Conservation (phyloP, 2,797 vertebrate species). For the Euthynnus affinis region DNA sequence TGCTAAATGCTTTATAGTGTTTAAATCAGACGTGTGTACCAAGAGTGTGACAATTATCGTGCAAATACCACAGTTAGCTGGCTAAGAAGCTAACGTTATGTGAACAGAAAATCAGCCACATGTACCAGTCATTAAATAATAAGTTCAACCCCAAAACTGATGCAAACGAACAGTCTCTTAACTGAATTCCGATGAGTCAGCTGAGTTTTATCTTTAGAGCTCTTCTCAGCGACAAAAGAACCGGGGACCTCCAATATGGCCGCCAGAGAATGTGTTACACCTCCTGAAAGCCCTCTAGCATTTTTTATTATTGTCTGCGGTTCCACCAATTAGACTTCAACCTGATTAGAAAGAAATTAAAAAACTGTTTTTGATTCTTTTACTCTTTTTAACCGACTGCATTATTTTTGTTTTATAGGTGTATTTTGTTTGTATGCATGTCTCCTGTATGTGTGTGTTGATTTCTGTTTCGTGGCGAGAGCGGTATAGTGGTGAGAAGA, state of each 20-base stretch:
- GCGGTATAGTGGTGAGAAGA: slow-evolving; percentile 56
- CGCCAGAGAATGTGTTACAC: slow-evolving; percentile 37
- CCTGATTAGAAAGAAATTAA: slow-evolving; percentile 6
- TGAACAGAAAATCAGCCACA: background rate
- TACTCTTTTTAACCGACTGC: slow-evolving; percentile 27
- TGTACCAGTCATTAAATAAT: background rate
- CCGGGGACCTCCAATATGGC: slow-evolving; percentile 56
- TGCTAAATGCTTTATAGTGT: background rate
- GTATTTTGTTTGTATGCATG: slow-evolving; percentile 26
- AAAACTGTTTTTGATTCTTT: slow-evolving; percentile 8
- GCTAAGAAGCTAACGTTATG: background rate
- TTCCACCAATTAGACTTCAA: slow-evolving; percentile 42
- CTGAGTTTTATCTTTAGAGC: background rate
- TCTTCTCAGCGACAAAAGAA: slow-evolving; percentile 2
- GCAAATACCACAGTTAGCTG: slow-evolving; percentile 12
- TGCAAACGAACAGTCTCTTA: background rate
- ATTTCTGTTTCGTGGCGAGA: slow-evolving; percentile 53
- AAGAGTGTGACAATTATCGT: slow-evolving; percentile 4
- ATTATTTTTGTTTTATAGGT: slow-evolving; percentile 22
- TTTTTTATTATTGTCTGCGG: slow-evolving; percentile 22
- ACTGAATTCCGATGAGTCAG: background rate
- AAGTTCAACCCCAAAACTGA: background rate
- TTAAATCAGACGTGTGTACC: background rate
- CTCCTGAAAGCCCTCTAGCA: slow-evolving; percentile 43
- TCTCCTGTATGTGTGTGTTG: slow-evolving; percentile 37